Conservation (phyloP, 2,888 invertebrate genomes). For the Nezara viridula region DNA sequence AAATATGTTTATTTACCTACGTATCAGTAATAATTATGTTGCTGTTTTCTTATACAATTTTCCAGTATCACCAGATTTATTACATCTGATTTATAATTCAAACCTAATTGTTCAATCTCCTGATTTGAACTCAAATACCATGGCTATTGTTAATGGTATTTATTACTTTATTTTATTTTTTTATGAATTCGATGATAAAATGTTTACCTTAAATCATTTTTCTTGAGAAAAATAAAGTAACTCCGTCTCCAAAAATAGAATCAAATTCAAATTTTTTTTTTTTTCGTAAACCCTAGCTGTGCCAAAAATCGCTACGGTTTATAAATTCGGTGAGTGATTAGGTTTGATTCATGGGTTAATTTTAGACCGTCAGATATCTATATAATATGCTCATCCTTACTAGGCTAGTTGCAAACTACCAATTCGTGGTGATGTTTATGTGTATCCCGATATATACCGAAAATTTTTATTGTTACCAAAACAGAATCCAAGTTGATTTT, state of each 20-base stretch:
- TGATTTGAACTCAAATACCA: too few relatives aligned
- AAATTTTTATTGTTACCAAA: neutral
- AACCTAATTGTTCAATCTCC: too few relatives aligned
- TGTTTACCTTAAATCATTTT: too few relatives aligned
- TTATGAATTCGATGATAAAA: too few relatives aligned
- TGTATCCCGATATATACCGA: neutral
- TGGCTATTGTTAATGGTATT: too few relatives aligned
- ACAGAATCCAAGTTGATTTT: neutral
- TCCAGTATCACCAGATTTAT: too few relatives aligned
- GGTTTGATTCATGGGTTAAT: conserved; percentile 30
- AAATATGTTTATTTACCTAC: too few relatives aligned
- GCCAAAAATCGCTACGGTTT: neutral
- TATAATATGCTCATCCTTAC: neutral
- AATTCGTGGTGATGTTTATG: neutral
- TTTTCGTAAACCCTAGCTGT: neutral
- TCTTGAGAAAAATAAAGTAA: neutral
- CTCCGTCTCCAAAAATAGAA: neutral
- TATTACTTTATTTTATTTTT: too few relatives aligned
- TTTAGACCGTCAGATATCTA: neutral
- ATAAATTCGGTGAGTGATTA: neutral
- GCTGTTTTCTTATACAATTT: too few relatives aligned
- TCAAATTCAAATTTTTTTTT: neutral
- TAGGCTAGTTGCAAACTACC: neutral
- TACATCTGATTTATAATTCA: too few relatives aligned
- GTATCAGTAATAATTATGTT: too few relatives aligned